Evolutionary conservation across 2,888 invertebrate genomes (phyloP).

Genomic region (Diarsia mendica): DNA sequence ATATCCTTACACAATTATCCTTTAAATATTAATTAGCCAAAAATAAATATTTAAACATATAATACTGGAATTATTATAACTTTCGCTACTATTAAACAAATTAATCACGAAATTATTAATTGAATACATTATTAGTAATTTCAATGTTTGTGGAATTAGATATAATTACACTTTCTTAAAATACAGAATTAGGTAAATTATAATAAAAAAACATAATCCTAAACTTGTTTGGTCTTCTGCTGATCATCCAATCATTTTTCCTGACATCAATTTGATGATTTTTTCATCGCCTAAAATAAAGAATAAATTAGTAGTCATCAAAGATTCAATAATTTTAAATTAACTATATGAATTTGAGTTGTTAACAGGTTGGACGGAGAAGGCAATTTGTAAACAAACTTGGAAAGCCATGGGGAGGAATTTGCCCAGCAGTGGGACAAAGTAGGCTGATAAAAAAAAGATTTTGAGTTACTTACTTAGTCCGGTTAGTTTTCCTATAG

Average conservation of each 20-base stretch:
- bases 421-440: no score
- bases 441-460: no score
- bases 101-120: neutral
- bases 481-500: constrained; percentile 76
- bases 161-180: neutral
- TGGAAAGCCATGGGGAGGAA: no score
- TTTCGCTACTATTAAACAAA: neutral
- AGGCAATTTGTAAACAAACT: no score
- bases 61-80: neutral
- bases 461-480: constrained; percentile 56
- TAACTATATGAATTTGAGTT: neutral
- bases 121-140: neutral
- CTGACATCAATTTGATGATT: constrained; percentile 68
- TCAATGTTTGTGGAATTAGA: neutral
- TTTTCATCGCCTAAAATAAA: constrained; percentile 67
- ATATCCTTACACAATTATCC: no score
- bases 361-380: neutral
- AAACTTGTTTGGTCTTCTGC: neutral
- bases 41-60: neutral
- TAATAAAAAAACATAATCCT: neutral
- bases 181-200: neutral
- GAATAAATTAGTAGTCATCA: constrained; percentile 8
- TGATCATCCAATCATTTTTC: constrained; percentile 56
- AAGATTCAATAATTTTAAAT: no score
- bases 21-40: no score